Evolutionary conservation across 2,797 vertebrate genomes (phyloP), one percentile per base, ranked within the genome.

Genomic region (Meda fulgida): DNA sequence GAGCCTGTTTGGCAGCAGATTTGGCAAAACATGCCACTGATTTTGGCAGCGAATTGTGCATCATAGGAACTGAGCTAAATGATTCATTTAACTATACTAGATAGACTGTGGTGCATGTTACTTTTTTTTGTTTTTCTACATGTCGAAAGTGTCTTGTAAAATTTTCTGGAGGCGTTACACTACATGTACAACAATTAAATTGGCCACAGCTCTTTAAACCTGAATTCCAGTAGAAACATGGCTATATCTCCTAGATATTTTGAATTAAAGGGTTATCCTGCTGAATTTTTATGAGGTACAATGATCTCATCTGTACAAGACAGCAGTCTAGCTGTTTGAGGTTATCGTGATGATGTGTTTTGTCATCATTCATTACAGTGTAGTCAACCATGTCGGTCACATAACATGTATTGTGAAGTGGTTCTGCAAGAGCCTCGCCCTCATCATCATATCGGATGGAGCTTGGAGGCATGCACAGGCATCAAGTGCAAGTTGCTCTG

Each of bases 321-420:
- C 51, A 3, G 55, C 51, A 84, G n/a, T 38, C 80, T 83, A 81
- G 85, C 76, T 86, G 85, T 80, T 80, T 71, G 51, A 26, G 26
- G 46, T 80, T 73, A 85, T 85, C 83, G 78, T 78, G 51, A 84
- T 89, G 79, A 70, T 85, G 67, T 77, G 66, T 67, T 58, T 53
- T 85, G 70, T 78, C 38, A 78, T 14, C 58, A 53, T 29, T 73
- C 29, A 85, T 85, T 67, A 72, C 72, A 29, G 82, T 77, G 70
- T 65, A 26, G 67, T 78, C 67, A 55, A 76, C 70, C 48, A 40
- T 26, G 16, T 67, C 34, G 2, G 23, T 80, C 53, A 63, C 38
- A 70, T 60, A 43, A 69, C 53, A 26, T 38, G 34, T 40, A 40
- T 69, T 38, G 26, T 23, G 26, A 29, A 65, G 43, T 60, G 40